Conservation (phyloP, 2,888 invertebrate species). For the Agrilus cyanescens region DNA sequence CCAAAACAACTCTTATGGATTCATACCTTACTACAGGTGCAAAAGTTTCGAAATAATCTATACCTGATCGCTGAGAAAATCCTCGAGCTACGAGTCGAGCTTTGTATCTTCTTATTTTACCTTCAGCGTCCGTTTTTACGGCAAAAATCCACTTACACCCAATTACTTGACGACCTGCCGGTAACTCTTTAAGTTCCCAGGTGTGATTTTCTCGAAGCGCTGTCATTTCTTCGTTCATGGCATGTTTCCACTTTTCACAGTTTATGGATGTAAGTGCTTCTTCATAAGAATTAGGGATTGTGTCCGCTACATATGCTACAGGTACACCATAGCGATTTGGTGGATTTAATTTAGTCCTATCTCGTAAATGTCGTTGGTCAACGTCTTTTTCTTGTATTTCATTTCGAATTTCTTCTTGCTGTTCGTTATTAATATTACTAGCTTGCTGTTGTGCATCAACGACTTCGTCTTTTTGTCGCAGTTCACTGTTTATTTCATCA, state of each 20-base stretch:
- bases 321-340: slow-evolving; percentile 7
- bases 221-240: slow-evolving; percentile 13
- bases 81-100: slow-evolving; percentile 16
- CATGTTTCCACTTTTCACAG: slow-evolving; percentile 10
- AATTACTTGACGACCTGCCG: slow-evolving; percentile 9
- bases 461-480: slow-evolving; percentile 1
- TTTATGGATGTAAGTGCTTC: slow-evolving; percentile 13
- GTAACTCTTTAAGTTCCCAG: slow-evolving; percentile 9
- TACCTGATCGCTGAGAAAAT: slow-evolving; percentile 15
- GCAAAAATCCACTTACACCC: too few relatives aligned
- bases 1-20: too few relatives aligned
- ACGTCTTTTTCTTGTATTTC: neutral
- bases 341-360: slow-evolving; percentile 2
- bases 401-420: slow-evolving; percentile 3
- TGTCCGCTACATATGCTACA: slow-evolving; percentile 9
- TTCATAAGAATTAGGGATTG: slow-evolving; percentile 12
- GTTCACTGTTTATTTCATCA: too few relatives aligned
- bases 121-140: slow-evolving; percentile 9
- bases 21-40: too few relatives aligned
- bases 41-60: slow-evolving; percentile 18
- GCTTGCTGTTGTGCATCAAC: too few relatives aligned
- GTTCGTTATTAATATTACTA: too few relatives aligned
- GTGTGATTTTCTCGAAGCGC: slow-evolving; percentile 10
- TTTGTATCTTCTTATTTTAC: slow-evolving; percentile 11
- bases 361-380: slow-evolving; percentile 1